Evolutionary conservation across 2,113 vertebrate genomes (phyloP).

Genomic region (Vulpes ferrilata): DNA sequence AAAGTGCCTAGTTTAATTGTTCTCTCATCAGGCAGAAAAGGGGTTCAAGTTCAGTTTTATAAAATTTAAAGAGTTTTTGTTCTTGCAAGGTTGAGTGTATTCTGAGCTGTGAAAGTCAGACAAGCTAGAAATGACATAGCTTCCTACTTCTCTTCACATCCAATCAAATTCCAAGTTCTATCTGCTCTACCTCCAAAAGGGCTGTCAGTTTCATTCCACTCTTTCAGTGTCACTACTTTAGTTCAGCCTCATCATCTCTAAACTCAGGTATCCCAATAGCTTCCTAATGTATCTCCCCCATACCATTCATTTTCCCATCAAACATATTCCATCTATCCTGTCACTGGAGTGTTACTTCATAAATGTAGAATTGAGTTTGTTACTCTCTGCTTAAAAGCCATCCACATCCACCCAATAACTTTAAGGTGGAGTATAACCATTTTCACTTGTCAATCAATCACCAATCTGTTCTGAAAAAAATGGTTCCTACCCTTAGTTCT

Average conservation of each 20-base stretch:
- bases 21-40: neutral
- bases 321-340: neutral
- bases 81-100: neutral
- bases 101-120: neutral
- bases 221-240: neutral
- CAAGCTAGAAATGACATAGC: neutral
- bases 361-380: neutral
- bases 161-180: neutral
- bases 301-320: neutral
- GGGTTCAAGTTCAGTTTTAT: neutral
- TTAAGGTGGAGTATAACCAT: neutral
- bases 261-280: neutral
- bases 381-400: neutral
- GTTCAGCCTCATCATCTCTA: neutral
- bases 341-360: neutral
- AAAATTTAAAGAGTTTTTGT: neutral
- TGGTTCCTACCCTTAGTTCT: neutral
- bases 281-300: neutral
- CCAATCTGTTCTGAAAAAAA: slow-evolving; percentile 6
- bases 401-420: neutral
- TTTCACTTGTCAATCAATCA: neutral
- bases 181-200: neutral
- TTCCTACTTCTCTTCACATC: neutral
- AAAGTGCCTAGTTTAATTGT: neutral
- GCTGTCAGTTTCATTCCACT: neutral